Base-by-base conservation (phyloP, 2,113 vertebrate species). In the Perca flavescens region DNA sequence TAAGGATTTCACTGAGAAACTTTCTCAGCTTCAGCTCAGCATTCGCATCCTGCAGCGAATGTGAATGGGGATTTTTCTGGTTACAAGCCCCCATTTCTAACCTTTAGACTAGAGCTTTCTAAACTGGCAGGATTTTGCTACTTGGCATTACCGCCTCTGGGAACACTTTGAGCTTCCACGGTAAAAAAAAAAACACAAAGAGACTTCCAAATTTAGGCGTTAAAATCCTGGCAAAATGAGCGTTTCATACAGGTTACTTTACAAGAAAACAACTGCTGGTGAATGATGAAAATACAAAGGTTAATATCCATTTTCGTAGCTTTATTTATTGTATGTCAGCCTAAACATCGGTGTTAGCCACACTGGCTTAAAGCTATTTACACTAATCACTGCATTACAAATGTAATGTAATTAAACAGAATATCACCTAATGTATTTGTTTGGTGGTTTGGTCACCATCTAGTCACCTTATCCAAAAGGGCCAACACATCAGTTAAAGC, bases 41-140 rank as follows among this genome's bases (percentile, higher is more conserved):
- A 83, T 85, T 79, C 47, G 56, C 54, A 72, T 69, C 72, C 71
- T 5, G 46, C 74, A 69, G 82, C 53, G 10, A 61, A 81, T 34
- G 74, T 36, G 58, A 83, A 90, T 9, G 53, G 72, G 70, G 63
- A 85, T 72, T 74, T 60, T 14, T 50, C 68, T 69, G 73, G 13
- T 78, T 65, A 52, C 70, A 77, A 67, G 16, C 67, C 64, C 80
- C 89, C 72, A 69, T 84, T 69, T 88, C 78, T 82, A 87, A 87
- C 86, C 79, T 90, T 82, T 67, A 74, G 61, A 89, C 79, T 68
- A 57, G 63, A 77, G 62, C 79, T 79, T 88, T 90, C 54, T 74
- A 13, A 83, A 81, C 71, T 85, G 65, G 75, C 54, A 77, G 60
- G 57, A 73, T 79, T 83, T 80, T 61, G 47, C 50, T 50, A 43